phyloP scores from a whole-genome alignment of 2,888 invertebrate species.

The Hartigia nigra region DNA sequence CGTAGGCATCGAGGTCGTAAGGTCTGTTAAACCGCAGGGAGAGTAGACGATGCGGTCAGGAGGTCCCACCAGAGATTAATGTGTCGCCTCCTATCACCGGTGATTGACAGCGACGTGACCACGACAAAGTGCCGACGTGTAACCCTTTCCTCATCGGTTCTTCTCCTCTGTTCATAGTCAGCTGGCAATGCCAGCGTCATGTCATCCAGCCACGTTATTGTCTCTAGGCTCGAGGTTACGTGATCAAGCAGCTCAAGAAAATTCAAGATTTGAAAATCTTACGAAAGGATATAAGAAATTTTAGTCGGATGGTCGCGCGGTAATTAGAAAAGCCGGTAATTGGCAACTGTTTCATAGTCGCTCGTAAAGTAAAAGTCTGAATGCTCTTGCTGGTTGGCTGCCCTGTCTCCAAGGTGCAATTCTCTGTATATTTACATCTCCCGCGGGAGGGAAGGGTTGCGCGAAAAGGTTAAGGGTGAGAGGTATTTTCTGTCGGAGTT shows the following conservation, averaged over 20 bases:
- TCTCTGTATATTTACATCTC: conserved; percentile 63
- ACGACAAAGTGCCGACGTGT: conserved; percentile 63
- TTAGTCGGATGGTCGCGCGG: conserved; percentile 49
- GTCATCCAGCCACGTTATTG: neutral
- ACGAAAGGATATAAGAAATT: conserved; percentile 27
- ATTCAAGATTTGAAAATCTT: neutral
- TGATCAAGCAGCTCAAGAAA: neutral
- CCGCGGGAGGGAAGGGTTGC: conserved; percentile 47
- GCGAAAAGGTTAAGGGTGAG: conserved; percentile 35
- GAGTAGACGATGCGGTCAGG: conserved; percentile 46
- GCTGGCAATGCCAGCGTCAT: neutral
- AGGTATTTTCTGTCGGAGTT: conserved; percentile 1
- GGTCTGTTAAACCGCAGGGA: conserved; percentile 52
- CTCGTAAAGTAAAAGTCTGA: conserved; percentile 42
- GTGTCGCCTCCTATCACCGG: conserved; percentile 62
- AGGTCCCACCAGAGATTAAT: conserved; percentile 57
- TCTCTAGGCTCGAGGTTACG: neutral
- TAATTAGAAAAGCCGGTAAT: conserved; percentile 64
- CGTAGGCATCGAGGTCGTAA: conserved; percentile 34
- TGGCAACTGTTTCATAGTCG: conserved; percentile 49
- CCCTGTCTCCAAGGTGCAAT: conserved; percentile 62
- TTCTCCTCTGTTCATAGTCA: neutral
- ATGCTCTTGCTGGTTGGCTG: conserved; percentile 1
- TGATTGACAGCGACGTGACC: conserved; percentile 64
- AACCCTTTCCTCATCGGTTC: conserved; percentile 33